Evolutionary conservation across 2,113 vertebrate genomes (phyloP).

Genomic region (Podiceps cristatus): DNA sequence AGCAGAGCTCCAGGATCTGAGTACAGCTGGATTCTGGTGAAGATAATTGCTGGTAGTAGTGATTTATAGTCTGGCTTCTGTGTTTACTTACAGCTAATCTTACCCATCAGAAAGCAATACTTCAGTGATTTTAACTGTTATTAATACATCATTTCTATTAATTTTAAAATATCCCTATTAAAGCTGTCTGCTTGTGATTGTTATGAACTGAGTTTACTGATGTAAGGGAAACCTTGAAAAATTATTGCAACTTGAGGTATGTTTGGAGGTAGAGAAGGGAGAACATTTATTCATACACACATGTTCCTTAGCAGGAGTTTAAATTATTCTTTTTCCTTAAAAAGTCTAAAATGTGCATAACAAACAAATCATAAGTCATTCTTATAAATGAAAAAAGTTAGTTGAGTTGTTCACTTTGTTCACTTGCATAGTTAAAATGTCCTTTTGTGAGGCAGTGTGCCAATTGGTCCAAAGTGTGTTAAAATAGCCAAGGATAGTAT

Average conservation of each 20-base stretch:
- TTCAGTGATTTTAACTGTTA: background rate
- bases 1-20: background rate
- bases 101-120: background rate
- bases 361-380: background rate
- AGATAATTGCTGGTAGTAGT: background rate
- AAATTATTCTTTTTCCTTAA: background rate
- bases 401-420: background rate
- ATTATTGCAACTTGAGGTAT: background rate
- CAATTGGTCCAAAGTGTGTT: background rate
- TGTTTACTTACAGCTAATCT: background rate
- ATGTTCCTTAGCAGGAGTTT: background rate
- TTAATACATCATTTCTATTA: background rate
- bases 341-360: background rate
- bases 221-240: background rate
- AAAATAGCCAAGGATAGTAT: conserved; percentile 1
- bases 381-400: background rate
- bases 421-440: background rate
- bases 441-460: background rate
- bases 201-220: background rate
- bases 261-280: background rate
- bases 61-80: background rate
- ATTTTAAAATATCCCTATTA: background rate
- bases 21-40: background rate
- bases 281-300: background rate
- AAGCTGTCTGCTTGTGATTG: background rate